Percentiles rank a stretch among this genome's conserved stretches.
Evolutionary conservation across 2,888 invertebrate genomes (phyloP).

Genomic region (Caenorhabditis sp.): DNA sequence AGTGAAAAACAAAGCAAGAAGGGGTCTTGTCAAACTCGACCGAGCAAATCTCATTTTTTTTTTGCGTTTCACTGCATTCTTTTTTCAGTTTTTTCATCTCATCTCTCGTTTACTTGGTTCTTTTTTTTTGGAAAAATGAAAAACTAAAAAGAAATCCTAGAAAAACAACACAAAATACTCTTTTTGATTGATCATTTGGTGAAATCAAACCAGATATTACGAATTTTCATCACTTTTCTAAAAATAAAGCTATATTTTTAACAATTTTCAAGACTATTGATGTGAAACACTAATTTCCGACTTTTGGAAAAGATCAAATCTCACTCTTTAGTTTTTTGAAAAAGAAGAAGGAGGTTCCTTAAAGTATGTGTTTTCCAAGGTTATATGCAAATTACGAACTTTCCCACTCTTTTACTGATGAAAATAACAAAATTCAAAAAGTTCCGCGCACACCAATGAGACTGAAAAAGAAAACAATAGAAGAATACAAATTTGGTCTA

Average conservation of each 20-base stretch:
- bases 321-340: too few relatives aligned
- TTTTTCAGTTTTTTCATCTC: constrained; percentile 12
- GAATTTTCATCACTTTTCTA: too few relatives aligned
- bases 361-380: too few relatives aligned
- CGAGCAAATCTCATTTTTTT: neutral
- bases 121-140: constrained; percentile 9
- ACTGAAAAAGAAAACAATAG: neutral
- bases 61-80: constrained; percentile 5
- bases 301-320: too few relatives aligned
- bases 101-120: constrained; percentile 19
- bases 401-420: too few relatives aligned
- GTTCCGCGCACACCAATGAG: neutral
- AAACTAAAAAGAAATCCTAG: neutral
- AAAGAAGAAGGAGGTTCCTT: too few relatives aligned
- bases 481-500: constrained; percentile 5
- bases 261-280: too few relatives aligned
- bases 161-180: neutral
- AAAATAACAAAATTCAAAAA: too few relatives aligned
- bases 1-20: neutral
- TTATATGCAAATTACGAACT: too few relatives aligned
- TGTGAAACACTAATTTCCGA: too few relatives aligned
- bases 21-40: neutral
- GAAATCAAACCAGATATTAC: constrained; percentile 10
- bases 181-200: neutral
- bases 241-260: too few relatives aligned